A percentile compares a stretch with the other conserved stretches of the same genome.
Evolutionary conservation across 2,888 invertebrate species (phyloP).

Genomic region (Drosophila anceps): DNA sequence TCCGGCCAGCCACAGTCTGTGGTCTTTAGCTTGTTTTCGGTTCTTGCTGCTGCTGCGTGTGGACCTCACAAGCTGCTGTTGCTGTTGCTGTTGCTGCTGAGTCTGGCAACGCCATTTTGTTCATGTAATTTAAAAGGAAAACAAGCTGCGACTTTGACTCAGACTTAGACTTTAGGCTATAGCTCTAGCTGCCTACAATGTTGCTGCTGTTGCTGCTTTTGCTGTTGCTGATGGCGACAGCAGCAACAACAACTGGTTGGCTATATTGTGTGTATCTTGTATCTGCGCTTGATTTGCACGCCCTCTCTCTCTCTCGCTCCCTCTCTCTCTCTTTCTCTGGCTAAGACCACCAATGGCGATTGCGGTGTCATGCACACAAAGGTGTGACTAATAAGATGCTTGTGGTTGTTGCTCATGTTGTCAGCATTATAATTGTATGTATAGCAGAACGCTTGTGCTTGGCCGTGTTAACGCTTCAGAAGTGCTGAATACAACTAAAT

Average conservation of each 20-base stretch:
- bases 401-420: conserved; percentile 26
- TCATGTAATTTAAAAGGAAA: conserved; percentile 61
- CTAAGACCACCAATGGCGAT: conserved; percentile 68
- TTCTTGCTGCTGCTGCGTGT: conserved; percentile 51
- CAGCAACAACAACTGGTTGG: conserved; percentile 15
- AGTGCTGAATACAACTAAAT: conserved; percentile 10
- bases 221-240: conserved; percentile 24
- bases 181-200: conserved; percentile 22
- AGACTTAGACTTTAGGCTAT: conserved; percentile 12
- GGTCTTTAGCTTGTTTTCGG: conserved; percentile 33
- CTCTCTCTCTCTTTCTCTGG: background rate
- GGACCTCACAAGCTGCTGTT: conserved; percentile 71
- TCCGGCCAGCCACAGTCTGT: conserved; percentile 16
- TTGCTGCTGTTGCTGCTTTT: conserved; percentile 17
- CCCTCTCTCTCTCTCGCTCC: conserved; percentile 31
- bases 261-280: conserved; percentile 53
- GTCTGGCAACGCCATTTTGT: conserved; percentile 66
- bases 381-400: conserved; percentile 63
- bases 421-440: conserved; percentile 21
- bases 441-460: background rate
- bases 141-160: conserved; percentile 39
- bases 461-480: background rate
- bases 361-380: conserved; percentile 49
- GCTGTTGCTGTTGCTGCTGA: conserved; percentile 13
- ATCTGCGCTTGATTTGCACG: conserved; percentile 63